A percentile compares a stretch with the other conserved stretches of the same genome.
phyloP scores from a whole-genome alignment of 1,140 invertebrate genomes.

The Drosophila eugracilis region DNA sequence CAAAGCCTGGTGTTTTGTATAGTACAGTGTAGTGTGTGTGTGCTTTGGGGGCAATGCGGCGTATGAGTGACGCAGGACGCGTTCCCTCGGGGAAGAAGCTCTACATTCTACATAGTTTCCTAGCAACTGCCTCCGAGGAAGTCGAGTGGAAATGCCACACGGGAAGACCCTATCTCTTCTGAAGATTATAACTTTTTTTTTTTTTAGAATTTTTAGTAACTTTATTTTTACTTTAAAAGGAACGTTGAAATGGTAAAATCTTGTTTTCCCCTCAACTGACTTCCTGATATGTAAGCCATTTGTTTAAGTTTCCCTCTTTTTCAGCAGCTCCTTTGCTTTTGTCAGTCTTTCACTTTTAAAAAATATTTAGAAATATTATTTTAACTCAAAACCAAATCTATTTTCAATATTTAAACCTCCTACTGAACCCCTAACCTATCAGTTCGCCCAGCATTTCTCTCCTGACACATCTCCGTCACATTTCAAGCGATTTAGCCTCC shows the following conservation, averaged over 20 bases:
- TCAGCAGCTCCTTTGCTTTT: too few relatives aligned
- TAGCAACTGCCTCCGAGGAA: constrained; percentile 37
- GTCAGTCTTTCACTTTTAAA: neutral
- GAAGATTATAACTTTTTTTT: constrained; percentile 17
- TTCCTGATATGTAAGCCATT: too few relatives aligned
- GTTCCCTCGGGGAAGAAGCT: constrained; percentile 10
- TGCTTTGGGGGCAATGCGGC: constrained; percentile 12
- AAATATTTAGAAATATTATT: neutral
- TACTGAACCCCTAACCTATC: neutral
- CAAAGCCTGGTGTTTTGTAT: constrained; percentile 16
- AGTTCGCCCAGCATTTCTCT: neutral
- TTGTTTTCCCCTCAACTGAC: too few relatives aligned
- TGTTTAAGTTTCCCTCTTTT: too few relatives aligned
- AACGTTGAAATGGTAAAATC: too few relatives aligned
- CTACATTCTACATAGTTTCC: constrained; percentile 18
- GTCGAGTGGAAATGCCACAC: constrained; percentile 25
- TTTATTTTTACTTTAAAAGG: too few relatives aligned
- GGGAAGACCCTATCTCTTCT: constrained; percentile 23
- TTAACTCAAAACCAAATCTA: neutral
- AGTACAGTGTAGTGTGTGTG: neutral
- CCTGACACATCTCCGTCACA: constrained; percentile 4
- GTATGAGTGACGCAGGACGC: constrained; percentile 24
- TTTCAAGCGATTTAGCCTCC: constrained; percentile 23
- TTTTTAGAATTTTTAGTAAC: too few relatives aligned
- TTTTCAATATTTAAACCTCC: neutral